Evolutionary conservation across 2,113 vertebrate species (phyloP), one percentile per base, ranked within the genome.

Genomic region (Argyrosomus japonicus): DNA sequence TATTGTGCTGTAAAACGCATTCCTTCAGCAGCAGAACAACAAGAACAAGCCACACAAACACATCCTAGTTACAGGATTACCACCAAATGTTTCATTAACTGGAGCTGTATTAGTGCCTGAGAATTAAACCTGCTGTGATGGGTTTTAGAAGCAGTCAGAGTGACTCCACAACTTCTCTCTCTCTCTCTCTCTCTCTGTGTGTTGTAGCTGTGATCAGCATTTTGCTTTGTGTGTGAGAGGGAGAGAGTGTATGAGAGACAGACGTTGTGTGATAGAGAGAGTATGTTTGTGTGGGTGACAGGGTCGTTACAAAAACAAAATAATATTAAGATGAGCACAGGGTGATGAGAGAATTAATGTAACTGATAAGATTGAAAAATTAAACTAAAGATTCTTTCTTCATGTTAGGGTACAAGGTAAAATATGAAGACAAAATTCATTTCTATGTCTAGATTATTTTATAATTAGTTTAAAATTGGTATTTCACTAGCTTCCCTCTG

Each of bases 181-280:
- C 36, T 8, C 36, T 36, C 36, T 8, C 36, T 36, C 36, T 40
- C 36, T 40, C 36, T 40, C 36, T 47, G 4, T 23, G 19, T 68
- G 48, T 79, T 56, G 75, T 67, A 58, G 74, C 82, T 27, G 58
- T 53, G 60, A 50, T 87, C 86, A 87, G 85, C 88, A 60, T 61
- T 77, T 77, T 67, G 25, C 64, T 74, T 40, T 51, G 62, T 58
- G 68, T 71, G 51, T 40, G 51, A 13, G 13, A 8, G 15, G 2
- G n/a, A 8, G 14, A 43, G 48, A n/a, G 21, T 40, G 11, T 15
- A 19, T 65, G 40, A 9, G 32, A n/a, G 61, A 40, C 36, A 40
- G 36, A 40, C 2, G 8, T 40, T 36, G 15, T 63, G 32, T 15
- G 10, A 48, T 15, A 21, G 19, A 12, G 45, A 12, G 45, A 12